Conservation (phyloP, 1,140 invertebrate species). For the Manduca sexta region DNA sequence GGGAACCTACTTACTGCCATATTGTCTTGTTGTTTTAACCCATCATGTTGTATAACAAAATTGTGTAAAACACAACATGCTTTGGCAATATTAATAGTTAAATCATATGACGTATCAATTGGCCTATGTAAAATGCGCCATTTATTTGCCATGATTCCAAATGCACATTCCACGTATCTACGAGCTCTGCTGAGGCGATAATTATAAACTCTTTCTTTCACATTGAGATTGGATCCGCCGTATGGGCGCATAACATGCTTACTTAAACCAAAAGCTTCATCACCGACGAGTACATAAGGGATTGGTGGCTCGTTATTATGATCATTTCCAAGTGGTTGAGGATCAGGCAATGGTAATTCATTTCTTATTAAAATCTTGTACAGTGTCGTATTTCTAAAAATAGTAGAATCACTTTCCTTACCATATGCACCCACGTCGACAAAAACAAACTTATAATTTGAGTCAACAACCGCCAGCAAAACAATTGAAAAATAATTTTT, state of each 20-base stretch:
- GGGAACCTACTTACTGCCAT: constrained; percentile 9
- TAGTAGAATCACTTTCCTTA: constrained; percentile 50
- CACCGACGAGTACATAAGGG: constrained; percentile 55
- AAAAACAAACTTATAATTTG: constrained; percentile 43
- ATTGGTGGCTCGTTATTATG: constrained; percentile 14
- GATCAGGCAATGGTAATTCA: constrained; percentile 13
- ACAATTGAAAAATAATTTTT: constrained; percentile 60
- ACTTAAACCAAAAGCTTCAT: constrained; percentile 66
- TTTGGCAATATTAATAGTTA: constrained; percentile 19
- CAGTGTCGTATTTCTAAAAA: too few relatives aligned
- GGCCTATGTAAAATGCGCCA: constrained; percentile 28
- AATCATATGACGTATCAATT: constrained; percentile 18
- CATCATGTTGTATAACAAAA: constrained; percentile 17
- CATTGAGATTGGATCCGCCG: constrained; percentile 2
- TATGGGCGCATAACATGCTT: constrained; percentile 8
- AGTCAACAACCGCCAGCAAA: constrained; percentile 49
- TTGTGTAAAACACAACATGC: constrained; percentile 23
- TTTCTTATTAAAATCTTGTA: constrained; percentile 15
- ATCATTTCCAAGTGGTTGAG: constrained; percentile 15
- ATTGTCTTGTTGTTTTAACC: constrained; percentile 15
- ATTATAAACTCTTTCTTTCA: constrained; percentile 8
- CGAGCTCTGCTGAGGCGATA: constrained; percentile 3
- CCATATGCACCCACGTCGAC: constrained; percentile 54
- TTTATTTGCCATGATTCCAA: constrained; percentile 22
- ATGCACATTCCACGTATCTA: not conserved